A percentile compares a stretch with the other conserved stretches of the same genome.
Conservation (phyloP, 2,113 vertebrate genomes). For the Callithrix jacchus region DNA sequence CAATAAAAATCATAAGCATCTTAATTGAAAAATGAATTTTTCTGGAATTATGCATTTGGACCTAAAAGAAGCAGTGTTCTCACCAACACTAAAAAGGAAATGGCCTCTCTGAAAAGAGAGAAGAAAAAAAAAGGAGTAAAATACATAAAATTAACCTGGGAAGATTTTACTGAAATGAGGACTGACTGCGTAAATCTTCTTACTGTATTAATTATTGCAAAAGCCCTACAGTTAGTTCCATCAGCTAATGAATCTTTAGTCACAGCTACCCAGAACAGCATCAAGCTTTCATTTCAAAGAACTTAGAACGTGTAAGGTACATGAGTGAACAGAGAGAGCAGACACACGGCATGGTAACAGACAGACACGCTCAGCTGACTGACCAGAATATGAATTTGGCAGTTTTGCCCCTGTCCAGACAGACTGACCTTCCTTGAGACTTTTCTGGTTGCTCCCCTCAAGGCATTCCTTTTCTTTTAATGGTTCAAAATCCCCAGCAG, state of each 20-base stretch:
- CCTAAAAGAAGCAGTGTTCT: constrained; percentile 32
- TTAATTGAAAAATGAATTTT: constrained; percentile 23
- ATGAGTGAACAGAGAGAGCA: not conserved
- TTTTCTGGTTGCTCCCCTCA: constrained; percentile 86
- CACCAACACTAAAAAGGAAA: constrained; percentile 61
- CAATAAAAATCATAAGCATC: constrained; percentile 14
- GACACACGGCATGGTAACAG: not conserved
- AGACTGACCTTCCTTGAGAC: constrained; percentile 90
- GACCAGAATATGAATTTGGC: not conserved
- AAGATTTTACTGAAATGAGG: constrained; percentile 12
- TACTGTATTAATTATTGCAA: not conserved
- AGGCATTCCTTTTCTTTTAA: constrained; percentile 88
- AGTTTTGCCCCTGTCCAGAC: constrained; percentile 48
- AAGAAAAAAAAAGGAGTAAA: not conserved
- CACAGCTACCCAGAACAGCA: not conserved
- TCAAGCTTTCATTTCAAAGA: not conserved
- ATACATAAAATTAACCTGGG: constrained; percentile 30
- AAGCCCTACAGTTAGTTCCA: not conserved
- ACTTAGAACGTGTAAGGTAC: not conserved
- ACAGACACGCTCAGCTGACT: not conserved
- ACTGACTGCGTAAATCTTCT: not conserved
- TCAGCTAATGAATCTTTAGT: not conserved
- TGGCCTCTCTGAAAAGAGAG: constrained; percentile 19
- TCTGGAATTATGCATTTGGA: not conserved
- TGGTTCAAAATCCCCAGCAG: constrained; percentile 81